A percentile compares a stretch with the other conserved stretches of the same genome.
Evolutionary conservation across 2,797 vertebrate species (phyloP).

Genomic region (Orestias chungarensis): DNA sequence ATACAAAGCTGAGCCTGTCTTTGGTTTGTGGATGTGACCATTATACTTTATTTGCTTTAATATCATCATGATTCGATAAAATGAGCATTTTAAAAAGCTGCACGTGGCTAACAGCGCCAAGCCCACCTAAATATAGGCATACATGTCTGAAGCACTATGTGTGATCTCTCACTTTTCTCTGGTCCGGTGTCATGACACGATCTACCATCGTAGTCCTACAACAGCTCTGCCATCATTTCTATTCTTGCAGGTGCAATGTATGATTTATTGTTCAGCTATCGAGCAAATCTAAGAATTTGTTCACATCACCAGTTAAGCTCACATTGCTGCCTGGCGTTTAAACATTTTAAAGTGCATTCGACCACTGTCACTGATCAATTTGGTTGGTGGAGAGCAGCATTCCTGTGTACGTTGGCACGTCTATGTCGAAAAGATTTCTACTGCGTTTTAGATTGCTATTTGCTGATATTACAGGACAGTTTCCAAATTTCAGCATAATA

Average conservation of each 20-base stretch:
- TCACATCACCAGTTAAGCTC: too few species aligned
- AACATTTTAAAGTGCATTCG: too few species aligned
- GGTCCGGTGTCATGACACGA: slow-evolving; percentile 13
- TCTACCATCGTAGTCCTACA: slow-evolving; percentile 26
- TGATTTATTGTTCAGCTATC: too few species aligned
- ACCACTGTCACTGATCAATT: too few species aligned
- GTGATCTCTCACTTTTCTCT: slow-evolving; percentile 8
- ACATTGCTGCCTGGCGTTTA: too few species aligned
- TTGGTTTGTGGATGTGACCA: neutral
- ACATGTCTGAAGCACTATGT: slow-evolving; percentile 16
- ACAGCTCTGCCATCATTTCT: slow-evolving; percentile 30
- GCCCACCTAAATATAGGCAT: slow-evolving; percentile 5
- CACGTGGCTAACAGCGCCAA: neutral
- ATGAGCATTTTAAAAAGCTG: neutral
- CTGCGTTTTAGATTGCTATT: neutral
- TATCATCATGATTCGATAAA: neutral
- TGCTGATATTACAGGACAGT: neutral
- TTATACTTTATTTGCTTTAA: neutral
- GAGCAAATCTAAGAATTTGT: too few species aligned
- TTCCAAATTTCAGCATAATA: neutral
- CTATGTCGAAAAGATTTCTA: neutral
- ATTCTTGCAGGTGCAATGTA: slow-evolving; percentile 15
- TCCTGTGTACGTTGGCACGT: too few species aligned
- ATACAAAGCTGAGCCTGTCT: neutral
- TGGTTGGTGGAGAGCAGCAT: too few species aligned